Conservation (phyloP, 2,888 invertebrate species). For the Stenodema calcarata region DNA sequence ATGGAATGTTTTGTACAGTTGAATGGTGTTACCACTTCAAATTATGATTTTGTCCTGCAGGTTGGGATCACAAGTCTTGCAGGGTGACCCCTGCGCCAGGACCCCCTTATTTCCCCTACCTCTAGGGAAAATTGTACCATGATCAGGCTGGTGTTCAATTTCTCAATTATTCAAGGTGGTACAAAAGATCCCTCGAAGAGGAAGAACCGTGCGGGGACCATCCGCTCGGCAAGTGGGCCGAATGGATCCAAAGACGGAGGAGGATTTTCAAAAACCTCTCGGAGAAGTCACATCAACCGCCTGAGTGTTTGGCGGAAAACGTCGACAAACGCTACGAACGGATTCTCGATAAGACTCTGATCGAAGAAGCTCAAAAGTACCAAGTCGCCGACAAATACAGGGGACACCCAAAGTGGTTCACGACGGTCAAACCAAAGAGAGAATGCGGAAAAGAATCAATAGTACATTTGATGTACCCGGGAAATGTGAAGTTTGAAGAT, state of each 20-base stretch:
- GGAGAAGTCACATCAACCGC: background rate
- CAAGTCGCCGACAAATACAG: constrained; percentile 13
- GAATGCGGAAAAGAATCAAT: background rate
- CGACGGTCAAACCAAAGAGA: constrained; percentile 31
- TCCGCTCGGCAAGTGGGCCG: constrained; percentile 1
- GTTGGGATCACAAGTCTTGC: no score
- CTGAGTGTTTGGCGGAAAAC: constrained; percentile 11
- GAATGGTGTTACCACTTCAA: no score
- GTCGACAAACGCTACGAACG: constrained; percentile 5
- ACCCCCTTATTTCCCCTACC: no score
- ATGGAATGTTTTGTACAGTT: no score
- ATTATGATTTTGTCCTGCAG: no score
- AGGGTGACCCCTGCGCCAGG: no score
- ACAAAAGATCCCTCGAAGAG: background rate
- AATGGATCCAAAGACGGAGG: constrained; percentile 10
- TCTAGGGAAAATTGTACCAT: no score
- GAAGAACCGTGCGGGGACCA: constrained; percentile 6
- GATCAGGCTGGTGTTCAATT: no score
- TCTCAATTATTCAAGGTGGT: no score
- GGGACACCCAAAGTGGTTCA: constrained; percentile 27
- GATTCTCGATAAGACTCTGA: constrained; percentile 22
- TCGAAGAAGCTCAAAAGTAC: constrained; percentile 38
- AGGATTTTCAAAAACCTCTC: constrained; percentile 3
- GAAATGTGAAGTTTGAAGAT: background rate
- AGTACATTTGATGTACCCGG: constrained; percentile 7